These are phyloP conservation scores for Physella acuta DNA, from an alignment of 1,140 invertebrate species.

Conservation along the genomic window DNA sequence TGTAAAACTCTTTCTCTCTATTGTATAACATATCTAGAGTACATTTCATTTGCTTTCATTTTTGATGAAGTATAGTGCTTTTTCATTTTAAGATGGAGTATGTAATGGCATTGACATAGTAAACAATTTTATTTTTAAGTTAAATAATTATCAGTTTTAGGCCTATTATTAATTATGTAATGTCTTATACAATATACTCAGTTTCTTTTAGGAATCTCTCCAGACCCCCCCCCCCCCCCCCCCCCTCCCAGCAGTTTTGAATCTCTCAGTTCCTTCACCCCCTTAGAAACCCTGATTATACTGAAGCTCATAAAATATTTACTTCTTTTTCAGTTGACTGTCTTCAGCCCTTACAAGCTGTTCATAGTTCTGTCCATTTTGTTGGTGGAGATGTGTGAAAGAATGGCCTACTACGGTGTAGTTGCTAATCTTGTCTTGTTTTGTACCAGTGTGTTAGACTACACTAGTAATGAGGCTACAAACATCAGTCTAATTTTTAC, in stretches of 20 bases:
- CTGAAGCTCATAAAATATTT: too few species aligned
- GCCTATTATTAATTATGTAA: too few species aligned
- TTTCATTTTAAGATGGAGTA: too few species aligned
- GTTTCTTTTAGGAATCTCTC: too few species aligned
- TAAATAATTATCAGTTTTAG: too few species aligned
- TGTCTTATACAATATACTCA: too few species aligned
- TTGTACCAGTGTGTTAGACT: conserved; percentile 38
- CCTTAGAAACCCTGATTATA: too few species aligned
- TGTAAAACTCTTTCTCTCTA: not conserved
- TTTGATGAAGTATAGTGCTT: not conserved
- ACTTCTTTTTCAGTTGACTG: not conserved
- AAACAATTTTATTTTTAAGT: too few species aligned
- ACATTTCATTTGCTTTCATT: not conserved
- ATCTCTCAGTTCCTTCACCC: too few species aligned
- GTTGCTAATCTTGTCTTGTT: conserved; percentile 46
- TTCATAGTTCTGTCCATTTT: conserved; percentile 37
- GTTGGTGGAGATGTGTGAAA: conserved; percentile 44
- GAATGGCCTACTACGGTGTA: conserved; percentile 49
- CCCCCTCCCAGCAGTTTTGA: too few species aligned
- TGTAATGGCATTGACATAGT: too few species aligned
- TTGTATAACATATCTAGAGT: not conserved
- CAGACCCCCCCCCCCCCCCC: too few species aligned
- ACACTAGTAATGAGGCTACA: conserved; percentile 33
- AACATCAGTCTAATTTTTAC: conserved; percentile 44
- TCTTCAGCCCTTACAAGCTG: conserved; percentile 20